Percentiles rank a stretch among this genome's conserved stretches.
Conservation (phyloP, 2,113 vertebrate species). For the Dissostichus mawsoni region DNA sequence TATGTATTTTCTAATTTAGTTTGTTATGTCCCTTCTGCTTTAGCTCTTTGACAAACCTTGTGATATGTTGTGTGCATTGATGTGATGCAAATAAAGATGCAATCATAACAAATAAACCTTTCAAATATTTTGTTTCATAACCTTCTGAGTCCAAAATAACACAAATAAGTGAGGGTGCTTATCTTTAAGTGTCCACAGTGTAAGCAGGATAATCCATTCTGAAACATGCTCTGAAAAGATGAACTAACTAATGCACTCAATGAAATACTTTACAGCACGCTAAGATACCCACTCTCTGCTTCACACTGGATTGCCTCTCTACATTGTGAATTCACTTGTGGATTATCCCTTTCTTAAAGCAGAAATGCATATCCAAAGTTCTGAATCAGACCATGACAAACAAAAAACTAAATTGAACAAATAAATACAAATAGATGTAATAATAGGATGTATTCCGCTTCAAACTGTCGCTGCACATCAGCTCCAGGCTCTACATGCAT, state of each 20-base stretch:
- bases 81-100: not conserved
- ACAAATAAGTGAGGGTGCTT: not conserved
- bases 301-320: slow-evolving; percentile 1
- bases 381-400: not conserved
- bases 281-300: not conserved
- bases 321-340: slow-evolving; percentile 25
- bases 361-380: slow-evolving; percentile 5
- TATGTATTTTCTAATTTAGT: not conserved
- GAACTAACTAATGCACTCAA: slow-evolving; percentile 23
- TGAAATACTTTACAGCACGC: slow-evolving; percentile 10
- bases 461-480: slow-evolving; percentile 8
- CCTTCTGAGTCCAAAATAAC: not conserved
- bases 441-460: slow-evolving; percentile 1
- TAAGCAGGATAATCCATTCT: slow-evolving; percentile 41
- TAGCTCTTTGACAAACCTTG: not conserved
- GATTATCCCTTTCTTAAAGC: slow-evolving; percentile 16
- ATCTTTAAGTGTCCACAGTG: slow-evolving; percentile 19
- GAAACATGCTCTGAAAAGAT: slow-evolving; percentile 35
- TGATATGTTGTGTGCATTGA: not conserved
- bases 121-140: not conserved
- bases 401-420: slow-evolving; percentile 11
- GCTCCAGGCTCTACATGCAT: slow-evolving; percentile 6
- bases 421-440: not conserved
- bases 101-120: not conserved
- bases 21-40: not conserved